Percentiles rank a stretch among this genome's conserved stretches.
Conservation (phyloP, 1,140 invertebrate genomes). For the Pseudobourletiella spinata region DNA sequence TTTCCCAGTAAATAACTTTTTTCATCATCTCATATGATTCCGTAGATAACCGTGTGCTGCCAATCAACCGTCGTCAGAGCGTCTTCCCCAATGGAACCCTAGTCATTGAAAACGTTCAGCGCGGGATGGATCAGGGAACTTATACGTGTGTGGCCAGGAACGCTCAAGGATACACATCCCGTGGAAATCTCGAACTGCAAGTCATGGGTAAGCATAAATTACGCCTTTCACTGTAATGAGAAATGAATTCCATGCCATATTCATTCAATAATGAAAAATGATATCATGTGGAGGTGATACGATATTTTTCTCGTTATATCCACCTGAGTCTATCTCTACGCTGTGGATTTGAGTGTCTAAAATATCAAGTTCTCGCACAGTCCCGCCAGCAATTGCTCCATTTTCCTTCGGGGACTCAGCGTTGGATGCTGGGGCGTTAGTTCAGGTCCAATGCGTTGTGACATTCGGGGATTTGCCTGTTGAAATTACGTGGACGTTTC, state of each 20-base stretch:
- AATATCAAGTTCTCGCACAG: no score
- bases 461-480: constrained; percentile 42
- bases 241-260: no score
- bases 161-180: constrained; percentile 75
- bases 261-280: no score
- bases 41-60: constrained; percentile 60
- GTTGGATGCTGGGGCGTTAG: constrained; percentile 36
- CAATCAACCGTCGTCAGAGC: constrained; percentile 90
- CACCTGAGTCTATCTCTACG: no score
- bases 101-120: constrained; percentile 86
- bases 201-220: constrained; percentile 73
- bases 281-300: no score
- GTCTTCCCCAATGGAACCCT: constrained; percentile 88
- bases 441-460: constrained; percentile 39
- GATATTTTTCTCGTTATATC: no score
- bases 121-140: constrained; percentile 80
- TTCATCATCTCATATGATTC: neutral
- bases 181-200: constrained; percentile 79
- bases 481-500: constrained; percentile 40
- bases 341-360: no score
- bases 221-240: no score
- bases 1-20: no score
- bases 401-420: constrained; percentile 52
- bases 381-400: constrained; percentile 54
- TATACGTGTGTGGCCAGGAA: constrained; percentile 91